A percentile compares a stretch with the other conserved stretches of the same genome.
phyloP scores from a whole-genome alignment of 2,888 invertebrate genomes.

The Parnassius apollo region DNA sequence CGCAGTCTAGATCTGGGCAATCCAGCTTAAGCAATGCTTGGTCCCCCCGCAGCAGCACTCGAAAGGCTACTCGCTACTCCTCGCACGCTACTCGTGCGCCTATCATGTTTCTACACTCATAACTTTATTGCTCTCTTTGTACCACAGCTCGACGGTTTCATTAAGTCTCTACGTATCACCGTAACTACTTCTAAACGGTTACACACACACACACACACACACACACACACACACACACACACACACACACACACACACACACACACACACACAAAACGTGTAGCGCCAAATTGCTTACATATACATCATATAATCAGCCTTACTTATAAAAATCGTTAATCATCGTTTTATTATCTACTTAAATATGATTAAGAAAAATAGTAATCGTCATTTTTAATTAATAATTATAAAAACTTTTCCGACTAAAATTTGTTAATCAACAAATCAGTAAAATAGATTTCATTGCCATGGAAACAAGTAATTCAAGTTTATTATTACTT shows the following conservation, averaged over 20 bases:
- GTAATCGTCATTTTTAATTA: too few relatives aligned
- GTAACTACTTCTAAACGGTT: slow-evolving; percentile 66
- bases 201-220: slow-evolving; percentile 35
- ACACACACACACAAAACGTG: slow-evolving; percentile 33
- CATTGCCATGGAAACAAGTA: too few relatives aligned
- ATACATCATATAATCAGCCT: not conserved
- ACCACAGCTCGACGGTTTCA: slow-evolving; percentile 79
- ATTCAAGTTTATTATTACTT: too few relatives aligned
- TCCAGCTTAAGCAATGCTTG: slow-evolving; percentile 22
- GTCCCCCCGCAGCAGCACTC: slow-evolving; percentile 33
- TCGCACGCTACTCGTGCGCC: slow-evolving; percentile 62
- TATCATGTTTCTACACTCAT: slow-evolving; percentile 48
- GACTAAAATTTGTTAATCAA: too few relatives aligned
- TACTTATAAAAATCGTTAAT: too few relatives aligned
- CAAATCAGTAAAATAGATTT: too few relatives aligned
- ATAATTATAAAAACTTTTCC: too few relatives aligned
- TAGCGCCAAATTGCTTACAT: slow-evolving; percentile 54
- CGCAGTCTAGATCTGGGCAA: slow-evolving; percentile 22
- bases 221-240: too few relatives aligned
- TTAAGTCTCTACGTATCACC: slow-evolving; percentile 79
- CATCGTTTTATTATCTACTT: too few relatives aligned
- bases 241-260: too few relatives aligned
- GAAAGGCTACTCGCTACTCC: slow-evolving; percentile 40
- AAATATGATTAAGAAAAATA: too few relatives aligned
- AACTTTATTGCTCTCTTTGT: slow-evolving; percentile 76